Base-by-base conservation (phyloP, 2,113 vertebrate species). In the Gopherus flavomarginatus region DNA sequence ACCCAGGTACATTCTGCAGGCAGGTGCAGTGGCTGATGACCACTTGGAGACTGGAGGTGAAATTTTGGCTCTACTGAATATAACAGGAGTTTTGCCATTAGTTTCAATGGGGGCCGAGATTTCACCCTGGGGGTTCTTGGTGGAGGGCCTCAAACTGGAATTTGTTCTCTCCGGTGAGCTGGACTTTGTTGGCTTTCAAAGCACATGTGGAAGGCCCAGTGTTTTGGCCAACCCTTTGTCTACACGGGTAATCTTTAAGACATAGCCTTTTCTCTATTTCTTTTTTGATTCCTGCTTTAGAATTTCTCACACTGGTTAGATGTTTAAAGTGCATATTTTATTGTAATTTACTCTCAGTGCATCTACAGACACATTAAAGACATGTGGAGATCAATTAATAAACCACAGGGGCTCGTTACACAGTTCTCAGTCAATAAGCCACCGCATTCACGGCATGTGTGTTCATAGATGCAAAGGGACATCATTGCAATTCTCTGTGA, bases 341-440 rank as follows among this genome's bases (percentile, higher is more conserved):
- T 3, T 26, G 42, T 53, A 38, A 2, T 54, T 87, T 3, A 13
- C 3, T 52, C 88, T 52, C 22, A 42, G 8, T 57, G 11, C 11
- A 72, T 62, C 59, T n/a, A 0, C 35, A 81, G 49, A 29, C 0
- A 2, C 47, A 5, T 8, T 6, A 53, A n/a, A 0, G 1, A 47
- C 38, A 5, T 0, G 3, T 16, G 42, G 52, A 54, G 65, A n/a
- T 62, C 11, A 12, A 81, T 47, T 10, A 56, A 81, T 4, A 78
- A 87, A 81, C 5, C 4, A 0, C 0, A 1, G 22, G n/a, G 19
- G 27, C 12, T 27, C n/a, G 3, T 77, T 31, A 0, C 8, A 2
- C 0, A 11, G 38, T 69, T 0, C 62, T 62, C 35, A 2, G 2
- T 17, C 53, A 91, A 80, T 1, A 65, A 88, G 31, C 49, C 42